Base-by-base conservation (phyloP, 2,888 invertebrate genomes). In the Urechis unicinctus region DNA sequence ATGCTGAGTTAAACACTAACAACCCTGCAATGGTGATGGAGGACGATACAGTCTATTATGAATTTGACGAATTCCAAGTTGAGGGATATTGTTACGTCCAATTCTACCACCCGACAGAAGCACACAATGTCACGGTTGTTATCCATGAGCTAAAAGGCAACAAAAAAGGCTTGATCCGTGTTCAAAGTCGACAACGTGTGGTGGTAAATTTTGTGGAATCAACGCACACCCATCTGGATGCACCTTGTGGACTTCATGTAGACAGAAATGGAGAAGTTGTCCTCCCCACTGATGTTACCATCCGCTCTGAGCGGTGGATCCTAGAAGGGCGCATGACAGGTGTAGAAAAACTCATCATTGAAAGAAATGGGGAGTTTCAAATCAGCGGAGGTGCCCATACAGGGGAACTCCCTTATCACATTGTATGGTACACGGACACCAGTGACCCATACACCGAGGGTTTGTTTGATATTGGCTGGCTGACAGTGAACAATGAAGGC, bases 71-170 rank as follows among this genome's bases (percentile, higher is more conserved):
- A 25, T 41, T 54, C 21, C 31, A 47, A 22, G 66, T 69, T 13
- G 65, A 68, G 26, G 68, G 66, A 0, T 59, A 67, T 55, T 60
- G 62, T 21, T 69, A 69, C 56, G 66, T 68, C 1, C 68, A 68
- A 54, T 68, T 69, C 55, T 68, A 68, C 52, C 66, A 66, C 49
- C 67, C 69, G 5, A 31, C 17, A 5, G 56, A 46, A n/a, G 61
- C 57, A 3, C 43, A 55, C 17, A 61, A 63, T 47, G 65, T 68
- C 13, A 60, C 62, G 3, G 60, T 67, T 1, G 24, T 62, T 5
- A 65, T 68, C 31, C 62, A 67, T 52, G 69, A 70, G 50, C 61
- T 70, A 42, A 65, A 29, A 9, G 70, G 70, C n/a, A 68, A 70
- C 57, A 61, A 62, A 47, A 62, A 66, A 47, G 70, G 70, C 1